phyloP scores from a whole-genome alignment of 30 jellyfish, hydroid and myxozoan species.

The Chrysaora quinquecirrha region DNA sequence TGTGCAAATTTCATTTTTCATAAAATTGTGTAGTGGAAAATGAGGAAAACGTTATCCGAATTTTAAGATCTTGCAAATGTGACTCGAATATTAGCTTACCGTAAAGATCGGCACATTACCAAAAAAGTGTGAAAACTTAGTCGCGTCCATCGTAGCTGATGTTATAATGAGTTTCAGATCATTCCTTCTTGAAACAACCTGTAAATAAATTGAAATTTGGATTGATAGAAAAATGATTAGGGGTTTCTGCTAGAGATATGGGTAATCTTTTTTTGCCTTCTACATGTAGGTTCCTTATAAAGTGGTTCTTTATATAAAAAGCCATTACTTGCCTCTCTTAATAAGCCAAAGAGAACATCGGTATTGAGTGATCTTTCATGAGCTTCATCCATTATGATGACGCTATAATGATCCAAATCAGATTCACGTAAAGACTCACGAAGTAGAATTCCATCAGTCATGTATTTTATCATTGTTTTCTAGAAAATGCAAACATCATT shows the following conservation, averaged over 20 bases:
- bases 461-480: conserved; percentile 91
- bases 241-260: too few relatives aligned
- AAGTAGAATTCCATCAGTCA: conserved; percentile 98
- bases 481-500: neutral
- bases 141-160: conserved; percentile 98
- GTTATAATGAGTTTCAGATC: conserved; percentile 94
- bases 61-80: too few relatives aligned
- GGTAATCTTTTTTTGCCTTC: too few relatives aligned
- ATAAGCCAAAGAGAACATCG: conserved; percentile 95
- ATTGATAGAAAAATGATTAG: too few relatives aligned
- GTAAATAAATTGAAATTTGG: neutral
- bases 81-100: conserved; percentile 9
- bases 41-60: too few relatives aligned
- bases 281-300: too few relatives aligned
- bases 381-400: conserved; percentile 98
- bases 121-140: conserved; percentile 90
- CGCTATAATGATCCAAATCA: conserved; percentile 96
- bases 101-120: conserved; percentile 93
- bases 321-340: conserved; percentile 88
- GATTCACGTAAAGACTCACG: conserved; percentile 93
- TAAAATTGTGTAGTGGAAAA: too few relatives aligned
- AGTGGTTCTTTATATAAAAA: too few relatives aligned
- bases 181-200: conserved; percentile 97
- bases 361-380: conserved; percentile 98
- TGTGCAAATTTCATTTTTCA: too few relatives aligned